Percentiles rank a stretch among this genome's conserved stretches.
Conservation (phyloP, 2,113 vertebrate genomes). For the Struthio camelus region DNA sequence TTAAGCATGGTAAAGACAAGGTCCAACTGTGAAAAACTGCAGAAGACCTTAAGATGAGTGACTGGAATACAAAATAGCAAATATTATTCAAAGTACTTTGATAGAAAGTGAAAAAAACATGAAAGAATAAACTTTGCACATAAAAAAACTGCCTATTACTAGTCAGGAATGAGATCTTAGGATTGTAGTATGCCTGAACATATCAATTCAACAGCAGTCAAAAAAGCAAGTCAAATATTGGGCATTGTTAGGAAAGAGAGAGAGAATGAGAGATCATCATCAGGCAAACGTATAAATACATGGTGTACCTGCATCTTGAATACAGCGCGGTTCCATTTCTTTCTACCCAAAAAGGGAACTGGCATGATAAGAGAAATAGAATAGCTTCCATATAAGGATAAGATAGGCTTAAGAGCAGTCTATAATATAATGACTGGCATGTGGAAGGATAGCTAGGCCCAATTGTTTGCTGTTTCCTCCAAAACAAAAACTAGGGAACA, state of each 20-base stretch:
- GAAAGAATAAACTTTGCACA: neutral
- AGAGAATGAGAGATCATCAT: neutral
- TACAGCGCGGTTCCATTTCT: neutral
- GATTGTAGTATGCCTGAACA: neutral
- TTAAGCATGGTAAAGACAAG: neutral
- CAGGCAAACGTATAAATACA: neutral
- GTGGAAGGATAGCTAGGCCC: neutral
- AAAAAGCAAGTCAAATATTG: neutral
- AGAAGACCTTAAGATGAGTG: neutral
- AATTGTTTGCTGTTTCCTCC: neutral
- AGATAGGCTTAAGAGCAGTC: neutral
- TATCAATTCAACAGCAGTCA: neutral
- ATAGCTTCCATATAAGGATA: neutral
- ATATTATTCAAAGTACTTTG: neutral
- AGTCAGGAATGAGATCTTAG: neutral
- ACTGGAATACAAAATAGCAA: neutral
- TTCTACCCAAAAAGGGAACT: neutral
- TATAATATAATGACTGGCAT: neutral
- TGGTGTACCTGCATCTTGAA: neutral
- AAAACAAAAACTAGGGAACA: neutral
- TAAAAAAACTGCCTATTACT: neutral
- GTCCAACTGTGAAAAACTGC: neutral
- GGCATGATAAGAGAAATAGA: neutral
- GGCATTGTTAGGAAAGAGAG: neutral
- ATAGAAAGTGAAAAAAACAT: neutral